Base-by-base conservation (phyloP, 2,113 vertebrate species). In the Cyanoramphus novaezelandiae region DNA sequence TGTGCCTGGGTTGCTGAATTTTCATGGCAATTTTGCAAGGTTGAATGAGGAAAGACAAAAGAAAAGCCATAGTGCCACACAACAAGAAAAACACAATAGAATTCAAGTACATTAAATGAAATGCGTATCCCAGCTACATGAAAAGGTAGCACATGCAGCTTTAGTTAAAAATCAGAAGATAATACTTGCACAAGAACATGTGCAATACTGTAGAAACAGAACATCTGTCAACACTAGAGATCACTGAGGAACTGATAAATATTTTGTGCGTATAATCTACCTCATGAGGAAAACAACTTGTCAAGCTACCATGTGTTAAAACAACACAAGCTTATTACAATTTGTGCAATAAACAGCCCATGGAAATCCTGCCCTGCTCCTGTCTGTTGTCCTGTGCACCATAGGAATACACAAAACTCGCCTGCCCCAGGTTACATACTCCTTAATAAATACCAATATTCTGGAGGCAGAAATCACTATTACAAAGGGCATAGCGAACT, bases 1-100 rank as follows among this genome's bases (percentile, higher is more conserved):
- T 52, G 46, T 88, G 87, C 68, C 59, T 17, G 33, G 25, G 23
- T 7, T 80, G 70, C 44, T 96, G 84, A 90, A 91, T 91, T 90
- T 90, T 86, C 59, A 62, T 35, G 27, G 63, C 43, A 86, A 67
- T 94, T 88, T 88, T 83, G 33, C 43, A 64, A 90, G 60, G 29
- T 2, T 71, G 50, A 88, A 55, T 43, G 41, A 80, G 17, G 67
- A 69, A 86, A 88, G 82, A 79, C 44, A 86, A 87, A 93, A 33
- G 28, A 71, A 69, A 96, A 88, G 25, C 49, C n/a, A 28, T 1
- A 69, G n/a, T 27, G 35, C 9, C n/a, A 80, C 15, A 52, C 13
- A 72, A 88, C 10, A 82, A 76, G 67, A 76, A 85, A 90, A 79
- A 39, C 49, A 75, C 20, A 85, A n/a, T 41, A 27, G 67, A 82